A percentile compares a stretch with the other conserved stretches of the same genome.
Evolutionary conservation across 2,113 vertebrate species (phyloP).

Genomic region (Chionomys nivalis): DNA sequence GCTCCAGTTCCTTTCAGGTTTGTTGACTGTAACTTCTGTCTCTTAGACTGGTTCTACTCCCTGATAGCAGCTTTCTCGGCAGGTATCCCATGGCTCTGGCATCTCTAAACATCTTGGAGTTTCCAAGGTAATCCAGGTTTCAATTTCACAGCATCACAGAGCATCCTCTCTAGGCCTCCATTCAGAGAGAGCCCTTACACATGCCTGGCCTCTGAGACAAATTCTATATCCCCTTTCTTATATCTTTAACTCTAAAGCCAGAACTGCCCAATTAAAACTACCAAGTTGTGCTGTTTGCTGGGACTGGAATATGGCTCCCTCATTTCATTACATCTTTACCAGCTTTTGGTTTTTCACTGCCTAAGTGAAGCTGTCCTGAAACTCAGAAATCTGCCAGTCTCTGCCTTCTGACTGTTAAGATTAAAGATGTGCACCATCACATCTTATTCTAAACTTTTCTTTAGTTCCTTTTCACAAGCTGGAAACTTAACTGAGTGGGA

Average conservation of each 20-base stretch:
- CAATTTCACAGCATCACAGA: neutral
- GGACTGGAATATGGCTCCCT: neutral
- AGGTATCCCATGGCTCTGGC: neutral
- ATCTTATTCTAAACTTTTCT: no score
- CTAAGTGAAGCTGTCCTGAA: neutral
- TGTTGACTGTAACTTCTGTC: neutral
- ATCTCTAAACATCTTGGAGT: neutral
- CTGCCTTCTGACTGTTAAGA: no score
- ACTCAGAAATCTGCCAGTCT: no score
- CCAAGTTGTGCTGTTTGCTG: neutral
- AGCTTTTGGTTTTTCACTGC: neutral
- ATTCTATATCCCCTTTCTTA: neutral
- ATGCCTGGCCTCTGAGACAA: neutral
- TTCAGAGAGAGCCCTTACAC: neutral
- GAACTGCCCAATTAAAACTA: neutral
- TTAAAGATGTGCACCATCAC: no score
- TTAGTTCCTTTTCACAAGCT: no score
- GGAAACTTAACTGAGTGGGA: no score
- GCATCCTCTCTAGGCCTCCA: neutral
- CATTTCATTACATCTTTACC: neutral
- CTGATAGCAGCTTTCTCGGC: neutral
- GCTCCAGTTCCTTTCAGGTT: no score
- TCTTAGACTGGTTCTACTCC: neutral
- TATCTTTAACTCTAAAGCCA: neutral
- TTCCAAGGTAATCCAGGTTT: neutral